Evolutionary conservation across 1,140 invertebrate species (phyloP), one percentile per base, ranked within the genome.

Genomic region (Lamellibrachia luymesi): DNA sequence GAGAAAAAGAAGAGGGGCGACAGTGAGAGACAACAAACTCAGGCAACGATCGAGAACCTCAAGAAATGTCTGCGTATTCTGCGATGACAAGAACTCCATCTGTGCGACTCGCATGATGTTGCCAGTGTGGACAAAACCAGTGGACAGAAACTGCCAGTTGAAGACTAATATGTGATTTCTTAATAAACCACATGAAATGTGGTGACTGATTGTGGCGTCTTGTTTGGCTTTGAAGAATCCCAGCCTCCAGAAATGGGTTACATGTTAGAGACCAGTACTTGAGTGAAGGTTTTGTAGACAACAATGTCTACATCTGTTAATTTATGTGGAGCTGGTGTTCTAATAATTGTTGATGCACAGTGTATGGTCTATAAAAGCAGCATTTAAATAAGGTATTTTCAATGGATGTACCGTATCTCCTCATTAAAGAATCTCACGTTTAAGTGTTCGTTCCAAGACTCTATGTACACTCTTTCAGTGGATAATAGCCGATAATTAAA

Each of bases 1-100:
- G 50, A 92, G 92, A 10, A 92, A 13, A 92, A 92, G 92, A 50
- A 92, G 50, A n/a, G 52, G n/a, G 50, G 2, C 4, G 92, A 92
- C 2, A 50, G 27, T 2, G 92, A 92, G 27, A 50, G 92, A 56
- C 51, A 92, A 10, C 50, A 50, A n/a, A 50, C n/a, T 50, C 92
- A 92, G 52, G 52, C 92, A n/a, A 4, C 50, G 13, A 13, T 92
- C 50, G 92, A 92, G 6, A 64, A 51, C 51, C 92, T 92, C 49
- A 92, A 51, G 92, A 51, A 64, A 56, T 13, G 50, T 38, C 51
- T 92, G 92, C 49, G 51, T 25, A 13, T 64, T 10, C 27, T 92
- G 25, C 51, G 64, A 80, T 80, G 64, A 80, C 52, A 56, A 0
- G 52, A 17, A 10, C 64, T 4, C 2, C 64, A 2, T 22, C 8